These are phyloP conservation scores for Prosopocoilus inquinatus DNA, from an alignment of 2,888 invertebrate species.

Conservation along the genomic window DNA sequence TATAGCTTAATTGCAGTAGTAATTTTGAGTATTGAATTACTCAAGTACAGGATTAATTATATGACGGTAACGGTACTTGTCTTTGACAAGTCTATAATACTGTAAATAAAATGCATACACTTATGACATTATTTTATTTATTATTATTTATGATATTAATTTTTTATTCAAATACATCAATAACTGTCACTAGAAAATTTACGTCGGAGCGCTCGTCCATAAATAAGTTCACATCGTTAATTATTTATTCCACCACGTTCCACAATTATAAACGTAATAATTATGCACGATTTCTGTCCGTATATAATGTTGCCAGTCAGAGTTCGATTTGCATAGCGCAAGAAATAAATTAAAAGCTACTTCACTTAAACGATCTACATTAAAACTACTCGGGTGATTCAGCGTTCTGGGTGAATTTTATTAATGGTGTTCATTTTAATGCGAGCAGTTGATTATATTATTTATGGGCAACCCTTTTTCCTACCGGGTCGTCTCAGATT, in stretches of 20 bases:
- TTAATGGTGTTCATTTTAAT: slow-evolving; percentile 5
- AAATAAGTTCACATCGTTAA: neutral
- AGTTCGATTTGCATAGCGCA: slow-evolving; percentile 10
- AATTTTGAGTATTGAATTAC: no score
- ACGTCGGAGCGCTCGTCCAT: neutral
- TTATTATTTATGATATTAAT: no score
- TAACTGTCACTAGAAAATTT: no score
- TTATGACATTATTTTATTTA: no score
- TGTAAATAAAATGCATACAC: no score
- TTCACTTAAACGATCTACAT: slow-evolving; percentile 8
- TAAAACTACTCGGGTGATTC: slow-evolving; percentile 9
- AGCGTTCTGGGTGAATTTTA: slow-evolving; percentile 7
- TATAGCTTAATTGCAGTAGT: no score
- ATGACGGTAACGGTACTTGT: no score
- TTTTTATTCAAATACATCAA: no score
- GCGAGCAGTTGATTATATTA: slow-evolving; percentile 8
- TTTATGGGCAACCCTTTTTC: slow-evolving; percentile 8
- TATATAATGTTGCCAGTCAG: slow-evolving; percentile 9
- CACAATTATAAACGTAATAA: slow-evolving; percentile 3
- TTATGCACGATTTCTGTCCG: slow-evolving; percentile 3
- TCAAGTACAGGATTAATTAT: no score
- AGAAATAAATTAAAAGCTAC: slow-evolving; percentile 12
- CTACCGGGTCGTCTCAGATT: neutral
- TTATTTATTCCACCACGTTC: neutral
- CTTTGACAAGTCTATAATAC: no score